Evolutionary conservation across 2,888 invertebrate genomes (phyloP).

Genomic region (Plebejus argus): DNA sequence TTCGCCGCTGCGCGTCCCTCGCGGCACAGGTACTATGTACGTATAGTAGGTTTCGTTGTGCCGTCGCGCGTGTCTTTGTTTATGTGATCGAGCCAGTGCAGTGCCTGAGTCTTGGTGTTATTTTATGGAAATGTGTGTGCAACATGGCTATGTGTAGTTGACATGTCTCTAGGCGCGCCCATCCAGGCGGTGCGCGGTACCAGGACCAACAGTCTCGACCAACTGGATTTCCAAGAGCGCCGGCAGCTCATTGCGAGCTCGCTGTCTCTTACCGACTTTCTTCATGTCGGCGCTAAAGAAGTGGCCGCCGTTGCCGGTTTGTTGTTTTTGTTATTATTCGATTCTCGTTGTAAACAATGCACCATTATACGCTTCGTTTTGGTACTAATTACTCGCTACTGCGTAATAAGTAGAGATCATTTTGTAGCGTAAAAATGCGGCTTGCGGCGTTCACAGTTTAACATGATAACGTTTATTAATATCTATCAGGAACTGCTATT

Average conservation of each 20-base stretch:
- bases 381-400: background rate
- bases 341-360: conserved; percentile 24
- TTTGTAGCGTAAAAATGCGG: background rate
- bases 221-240: conserved; percentile 95
- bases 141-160: conserved; percentile 75
- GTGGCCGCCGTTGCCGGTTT: conserved; percentile 77
- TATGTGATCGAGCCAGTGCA: conserved; percentile 62
- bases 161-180: conserved; percentile 79
- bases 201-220: conserved; percentile 92
- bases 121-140: conserved; percentile 58
- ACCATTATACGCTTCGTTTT: conserved; percentile 8
- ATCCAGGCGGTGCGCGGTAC: conserved; percentile 77
- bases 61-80: conserved; percentile 65
- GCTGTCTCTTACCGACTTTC: conserved; percentile 91
- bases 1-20: conserved; percentile 75
- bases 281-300: conserved; percentile 85
- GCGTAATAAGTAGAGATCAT: conserved; percentile 12
- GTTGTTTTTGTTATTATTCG: conserved; percentile 50
- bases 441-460: background rate
- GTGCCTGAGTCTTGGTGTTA: conserved; percentile 51
- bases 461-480: conserved; percentile 12
- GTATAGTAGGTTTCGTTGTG: conserved; percentile 53
- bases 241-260: conserved; percentile 94
- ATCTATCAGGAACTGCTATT: conserved; percentile 20
- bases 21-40: conserved; percentile 69